phyloP scores from a whole-genome alignment of 2,797 vertebrate genomes.

The Myotis myotis region DNA sequence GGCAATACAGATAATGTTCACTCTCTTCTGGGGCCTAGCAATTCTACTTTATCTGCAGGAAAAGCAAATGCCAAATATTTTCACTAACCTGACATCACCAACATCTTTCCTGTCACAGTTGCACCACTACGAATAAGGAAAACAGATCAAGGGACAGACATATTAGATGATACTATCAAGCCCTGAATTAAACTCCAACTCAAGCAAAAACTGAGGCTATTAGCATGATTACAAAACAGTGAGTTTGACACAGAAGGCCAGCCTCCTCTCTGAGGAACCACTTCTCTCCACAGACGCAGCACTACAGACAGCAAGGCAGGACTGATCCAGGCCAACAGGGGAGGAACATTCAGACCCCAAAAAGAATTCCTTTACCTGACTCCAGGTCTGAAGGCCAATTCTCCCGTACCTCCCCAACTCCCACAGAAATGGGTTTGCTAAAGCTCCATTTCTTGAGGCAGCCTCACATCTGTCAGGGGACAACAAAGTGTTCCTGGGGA shows the following conservation, averaged over 20 bases:
- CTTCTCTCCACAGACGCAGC: background rate
- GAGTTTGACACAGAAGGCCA: background rate
- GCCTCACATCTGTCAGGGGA: background rate
- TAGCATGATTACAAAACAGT: background rate
- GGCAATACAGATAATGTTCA: background rate
- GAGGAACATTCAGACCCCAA: background rate
- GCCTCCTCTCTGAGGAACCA: background rate
- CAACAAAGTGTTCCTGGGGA: background rate
- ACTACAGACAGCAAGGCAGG: background rate
- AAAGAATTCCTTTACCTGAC: background rate
- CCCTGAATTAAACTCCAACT: background rate
- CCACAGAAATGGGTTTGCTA: background rate
- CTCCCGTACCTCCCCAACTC: background rate
- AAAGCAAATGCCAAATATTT: slow-evolving; percentile 29
- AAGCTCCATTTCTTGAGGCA: background rate
- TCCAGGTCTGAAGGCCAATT: background rate
- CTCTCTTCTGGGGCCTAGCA: background rate
- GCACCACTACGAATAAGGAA: background rate
- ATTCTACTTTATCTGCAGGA: background rate
- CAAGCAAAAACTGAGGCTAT: background rate
- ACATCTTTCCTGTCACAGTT: background rate
- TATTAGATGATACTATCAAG: background rate
- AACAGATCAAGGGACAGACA: background rate
- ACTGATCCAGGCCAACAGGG: background rate
- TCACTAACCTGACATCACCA: background rate